Evolutionary conservation across 2,888 invertebrate species (phyloP).

Genomic region (Cactoblastis cactorum): DNA sequence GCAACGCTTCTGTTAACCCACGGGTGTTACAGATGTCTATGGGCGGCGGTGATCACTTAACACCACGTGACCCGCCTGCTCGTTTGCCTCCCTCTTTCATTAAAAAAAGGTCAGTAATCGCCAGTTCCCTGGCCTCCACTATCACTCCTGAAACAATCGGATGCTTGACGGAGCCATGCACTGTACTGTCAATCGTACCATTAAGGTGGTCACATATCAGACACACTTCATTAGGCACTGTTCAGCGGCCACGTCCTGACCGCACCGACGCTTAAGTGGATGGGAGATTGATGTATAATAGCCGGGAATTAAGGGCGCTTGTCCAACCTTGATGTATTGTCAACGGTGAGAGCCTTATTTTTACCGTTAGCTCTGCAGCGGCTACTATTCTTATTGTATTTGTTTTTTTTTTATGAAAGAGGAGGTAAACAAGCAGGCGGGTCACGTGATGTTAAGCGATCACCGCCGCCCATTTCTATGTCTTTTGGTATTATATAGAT

Average conservation of each 20-base stretch:
- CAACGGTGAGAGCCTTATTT: constrained; percentile 3
- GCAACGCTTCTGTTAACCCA: too few relatives aligned
- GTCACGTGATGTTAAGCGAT: too few relatives aligned
- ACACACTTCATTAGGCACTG: constrained; percentile 70
- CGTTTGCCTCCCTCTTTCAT: too few relatives aligned
- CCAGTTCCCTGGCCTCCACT: constrained; percentile 37
- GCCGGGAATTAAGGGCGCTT: constrained; percentile 52
- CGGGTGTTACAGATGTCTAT: too few relatives aligned
- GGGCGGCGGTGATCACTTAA: too few relatives aligned
- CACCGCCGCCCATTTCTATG: too few relatives aligned
- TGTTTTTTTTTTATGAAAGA: too few relatives aligned
- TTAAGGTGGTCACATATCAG: constrained; percentile 72
- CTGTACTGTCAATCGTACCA: constrained; percentile 75
- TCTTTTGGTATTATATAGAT: too few relatives aligned
- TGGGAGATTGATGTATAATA: constrained; percentile 67
- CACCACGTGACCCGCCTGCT: too few relatives aligned
- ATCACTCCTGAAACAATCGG: constrained; percentile 66
- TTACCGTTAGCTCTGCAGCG: not conserved
- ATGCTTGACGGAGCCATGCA: constrained; percentile 52
- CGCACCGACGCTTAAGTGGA: constrained; percentile 52
- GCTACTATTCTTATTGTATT: not conserved
- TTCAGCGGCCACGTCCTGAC: constrained; percentile 59
- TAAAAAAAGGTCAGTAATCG: constrained; percentile 26
- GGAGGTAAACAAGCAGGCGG: too few relatives aligned
- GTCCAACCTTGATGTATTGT: constrained; percentile 16